These are phyloP conservation scores for Channallabes apus DNA, from an alignment of 2,797 vertebrate genomes.

Conservation along the genomic window DNA sequence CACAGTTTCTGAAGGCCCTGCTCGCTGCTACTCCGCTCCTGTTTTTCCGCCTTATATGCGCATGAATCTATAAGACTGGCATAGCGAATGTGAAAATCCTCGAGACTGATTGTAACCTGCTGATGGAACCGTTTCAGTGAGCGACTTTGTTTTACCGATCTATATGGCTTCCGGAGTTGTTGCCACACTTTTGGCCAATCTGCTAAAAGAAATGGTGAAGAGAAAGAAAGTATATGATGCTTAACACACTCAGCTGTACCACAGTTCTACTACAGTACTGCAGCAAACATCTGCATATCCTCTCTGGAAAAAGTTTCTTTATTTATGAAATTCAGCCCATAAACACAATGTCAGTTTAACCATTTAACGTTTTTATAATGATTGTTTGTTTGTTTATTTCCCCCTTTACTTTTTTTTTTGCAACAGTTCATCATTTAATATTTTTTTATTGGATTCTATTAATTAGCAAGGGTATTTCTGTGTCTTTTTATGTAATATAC, in stretches of 20 bases:
- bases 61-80: background rate
- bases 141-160: background rate
- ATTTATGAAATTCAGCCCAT: background rate
- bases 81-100: background rate
- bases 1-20: constrained; percentile 16
- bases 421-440: background rate
- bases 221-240: background rate
- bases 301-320: background rate
- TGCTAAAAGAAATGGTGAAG: too few relatives aligned
- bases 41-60: background rate
- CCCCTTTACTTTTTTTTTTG: too few relatives aligned
- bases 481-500: background rate
- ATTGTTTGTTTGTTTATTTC: background rate
- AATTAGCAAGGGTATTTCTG: background rate
- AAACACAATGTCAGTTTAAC: background rate
- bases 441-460: background rate
- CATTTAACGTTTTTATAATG: background rate
- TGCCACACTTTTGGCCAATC: background rate
- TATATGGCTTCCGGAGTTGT: background rate
- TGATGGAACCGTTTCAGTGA: background rate
- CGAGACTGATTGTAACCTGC: constrained; percentile 4
- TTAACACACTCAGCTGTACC: too few relatives aligned
- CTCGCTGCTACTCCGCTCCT: background rate
- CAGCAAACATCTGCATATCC: background rate
- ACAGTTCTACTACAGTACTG: background rate